A percentile compares a stretch with the other conserved stretches of the same genome.
Conservation (phyloP, 2,888 invertebrate species). For the Dioctria rufipes region DNA sequence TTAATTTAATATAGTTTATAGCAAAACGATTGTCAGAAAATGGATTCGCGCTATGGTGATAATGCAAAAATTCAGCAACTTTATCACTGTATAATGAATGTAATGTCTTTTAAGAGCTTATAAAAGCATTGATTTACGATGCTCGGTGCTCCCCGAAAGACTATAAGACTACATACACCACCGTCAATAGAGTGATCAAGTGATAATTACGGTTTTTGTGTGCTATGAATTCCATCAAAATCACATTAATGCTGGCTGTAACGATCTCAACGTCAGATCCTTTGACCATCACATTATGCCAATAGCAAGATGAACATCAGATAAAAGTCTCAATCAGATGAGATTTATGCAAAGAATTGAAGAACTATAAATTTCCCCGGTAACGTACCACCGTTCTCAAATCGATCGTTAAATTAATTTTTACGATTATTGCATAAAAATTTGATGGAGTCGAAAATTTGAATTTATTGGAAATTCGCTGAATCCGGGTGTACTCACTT, state of each 20-base stretch:
- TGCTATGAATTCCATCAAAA: slow-evolving; percentile 15
- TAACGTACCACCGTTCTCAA: background rate
- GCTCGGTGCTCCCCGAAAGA: background rate
- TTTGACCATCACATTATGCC: background rate
- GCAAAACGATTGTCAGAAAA: background rate
- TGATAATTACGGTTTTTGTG: background rate
- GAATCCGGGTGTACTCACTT: no score
- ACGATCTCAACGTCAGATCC: background rate
- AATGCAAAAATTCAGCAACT: slow-evolving; percentile 1
- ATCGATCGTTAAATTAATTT: slow-evolving; percentile 38
- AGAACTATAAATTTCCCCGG: slow-evolving; percentile 5
- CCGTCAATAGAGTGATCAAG: slow-evolving; percentile 8
- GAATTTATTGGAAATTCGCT: background rate
- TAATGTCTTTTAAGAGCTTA: slow-evolving; percentile 1
- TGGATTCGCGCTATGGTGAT: background rate
- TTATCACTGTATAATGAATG: background rate
- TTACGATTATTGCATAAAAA: slow-evolving; percentile 24
- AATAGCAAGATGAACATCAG: background rate
- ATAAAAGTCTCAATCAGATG: slow-evolving; percentile 26
- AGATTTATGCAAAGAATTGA: slow-evolving; percentile 7
- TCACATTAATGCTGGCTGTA: background rate
- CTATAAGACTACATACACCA: background rate
- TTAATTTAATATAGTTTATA: background rate
- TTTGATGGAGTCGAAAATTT: background rate
- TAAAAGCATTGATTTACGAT: slow-evolving; percentile 5